Conservation (phyloP, 2,888 invertebrate species). For the Hymenopus coronatus region DNA sequence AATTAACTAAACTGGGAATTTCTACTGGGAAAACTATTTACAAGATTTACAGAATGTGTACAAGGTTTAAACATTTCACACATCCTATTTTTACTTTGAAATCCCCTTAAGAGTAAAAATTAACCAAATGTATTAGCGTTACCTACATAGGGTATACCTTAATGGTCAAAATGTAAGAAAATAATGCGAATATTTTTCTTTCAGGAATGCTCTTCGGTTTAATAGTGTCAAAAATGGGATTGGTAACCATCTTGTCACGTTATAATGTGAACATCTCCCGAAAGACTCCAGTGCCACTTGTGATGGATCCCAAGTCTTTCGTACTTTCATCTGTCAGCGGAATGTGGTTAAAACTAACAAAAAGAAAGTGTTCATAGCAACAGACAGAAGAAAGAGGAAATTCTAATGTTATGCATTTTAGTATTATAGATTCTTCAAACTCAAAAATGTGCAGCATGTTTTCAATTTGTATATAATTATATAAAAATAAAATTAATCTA, state of each 20-base stretch:
- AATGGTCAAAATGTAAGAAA: background rate
- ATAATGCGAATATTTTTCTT: constrained; percentile 21
- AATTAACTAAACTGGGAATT: too few relatives aligned
- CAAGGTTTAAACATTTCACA: too few relatives aligned
- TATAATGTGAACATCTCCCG: constrained; percentile 38
- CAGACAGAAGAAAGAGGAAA: background rate
- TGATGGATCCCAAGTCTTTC: constrained; percentile 34
- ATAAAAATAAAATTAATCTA: background rate
- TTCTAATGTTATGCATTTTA: background rate
- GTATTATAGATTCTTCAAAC: background rate
- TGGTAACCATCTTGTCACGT: constrained; percentile 39
- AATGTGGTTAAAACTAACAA: constrained; percentile 37
- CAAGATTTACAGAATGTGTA: too few relatives aligned
- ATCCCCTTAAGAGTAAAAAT: constrained; percentile 42
- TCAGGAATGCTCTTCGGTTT: constrained; percentile 42
- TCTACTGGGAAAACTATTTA: too few relatives aligned
- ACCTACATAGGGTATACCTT: too few relatives aligned
- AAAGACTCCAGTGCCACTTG: constrained; percentile 35
- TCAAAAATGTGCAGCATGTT: background rate
- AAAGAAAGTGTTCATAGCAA: background rate
- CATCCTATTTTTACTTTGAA: too few relatives aligned
- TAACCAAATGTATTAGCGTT: too few relatives aligned
- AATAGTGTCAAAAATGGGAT: constrained; percentile 42
- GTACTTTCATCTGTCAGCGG: constrained; percentile 32
- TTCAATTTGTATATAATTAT: background rate